Conservation (phyloP, 2,113 vertebrate species). For the Nibea albiflora region DNA sequence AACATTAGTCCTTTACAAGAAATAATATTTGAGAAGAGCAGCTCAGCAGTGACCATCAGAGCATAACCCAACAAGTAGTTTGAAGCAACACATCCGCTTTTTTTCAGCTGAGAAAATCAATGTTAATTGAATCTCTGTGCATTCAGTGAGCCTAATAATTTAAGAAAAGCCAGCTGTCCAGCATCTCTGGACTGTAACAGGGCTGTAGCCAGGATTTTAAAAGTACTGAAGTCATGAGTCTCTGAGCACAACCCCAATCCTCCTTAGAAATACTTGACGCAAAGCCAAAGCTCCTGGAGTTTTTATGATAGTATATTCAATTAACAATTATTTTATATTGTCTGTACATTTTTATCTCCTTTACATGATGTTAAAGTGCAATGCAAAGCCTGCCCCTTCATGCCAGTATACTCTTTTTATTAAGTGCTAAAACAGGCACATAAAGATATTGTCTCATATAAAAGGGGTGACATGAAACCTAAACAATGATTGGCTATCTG, state of each 20-base stretch:
- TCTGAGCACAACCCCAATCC: not conserved
- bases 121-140: not conserved
- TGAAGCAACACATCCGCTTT: not conserved
- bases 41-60: not conserved
- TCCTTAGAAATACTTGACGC: not conserved
- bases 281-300: not conserved
- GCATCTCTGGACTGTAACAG: not conserved
- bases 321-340: not conserved
- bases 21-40: not conserved
- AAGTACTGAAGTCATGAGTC: not conserved
- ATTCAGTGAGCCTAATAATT: not conserved
- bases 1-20: not conserved
- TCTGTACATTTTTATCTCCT: not conserved
- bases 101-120: constrained; percentile 17
- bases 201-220: not conserved
- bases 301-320: not conserved
- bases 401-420: no score
- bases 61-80: not conserved
- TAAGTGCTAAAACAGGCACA: no score
- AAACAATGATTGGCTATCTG: no score
- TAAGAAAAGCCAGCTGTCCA: constrained; percentile 7
- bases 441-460: no score
- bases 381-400: no score
- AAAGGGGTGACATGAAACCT: no score
- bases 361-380: no score